Evolutionary conservation across 2,888 invertebrate genomes (phyloP).

Genomic region (Noctua janthe): DNA sequence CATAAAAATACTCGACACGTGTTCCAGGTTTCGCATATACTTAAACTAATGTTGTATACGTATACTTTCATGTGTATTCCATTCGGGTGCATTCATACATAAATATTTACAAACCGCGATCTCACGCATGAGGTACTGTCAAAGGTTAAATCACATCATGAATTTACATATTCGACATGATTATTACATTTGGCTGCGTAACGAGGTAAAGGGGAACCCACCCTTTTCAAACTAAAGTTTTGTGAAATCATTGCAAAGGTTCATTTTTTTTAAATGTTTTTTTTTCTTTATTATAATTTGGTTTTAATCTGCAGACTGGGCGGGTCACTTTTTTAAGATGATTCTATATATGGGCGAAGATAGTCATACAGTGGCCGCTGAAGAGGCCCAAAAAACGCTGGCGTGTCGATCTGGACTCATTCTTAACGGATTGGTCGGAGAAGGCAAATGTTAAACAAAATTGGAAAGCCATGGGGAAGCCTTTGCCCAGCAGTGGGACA

Average conservation of each 20-base stretch:
- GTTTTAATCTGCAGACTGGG: too few relatives aligned
- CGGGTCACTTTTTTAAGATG: too few relatives aligned
- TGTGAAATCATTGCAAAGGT: not conserved
- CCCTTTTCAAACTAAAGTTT: not conserved
- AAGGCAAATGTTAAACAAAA: too few relatives aligned
- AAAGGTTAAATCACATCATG: conserved; percentile 24
- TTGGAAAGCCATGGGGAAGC: too few relatives aligned
- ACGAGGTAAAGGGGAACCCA: not conserved
- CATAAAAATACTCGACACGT: too few relatives aligned
- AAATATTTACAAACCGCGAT: conserved; percentile 12
- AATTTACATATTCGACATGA: conserved; percentile 12
- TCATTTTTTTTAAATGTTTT: not conserved
- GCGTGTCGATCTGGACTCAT: too few relatives aligned
- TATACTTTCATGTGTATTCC: not conserved
- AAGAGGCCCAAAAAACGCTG: too few relatives aligned
- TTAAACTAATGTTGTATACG: not conserved
- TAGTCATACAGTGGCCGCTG: too few relatives aligned
- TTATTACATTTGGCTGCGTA: conserved; percentile 31
- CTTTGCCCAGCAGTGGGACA: too few relatives aligned
- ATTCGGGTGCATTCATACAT: not conserved
- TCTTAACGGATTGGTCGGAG: too few relatives aligned
- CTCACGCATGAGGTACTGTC: conserved; percentile 3
- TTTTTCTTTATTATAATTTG: not conserved
- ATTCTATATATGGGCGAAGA: too few relatives aligned
- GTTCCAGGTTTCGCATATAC: too few relatives aligned